A percentile compares a stretch with the other conserved stretches of the same genome.
phyloP scores from a whole-genome alignment of 2,888 invertebrate species.

The Lycia hirtaria region DNA sequence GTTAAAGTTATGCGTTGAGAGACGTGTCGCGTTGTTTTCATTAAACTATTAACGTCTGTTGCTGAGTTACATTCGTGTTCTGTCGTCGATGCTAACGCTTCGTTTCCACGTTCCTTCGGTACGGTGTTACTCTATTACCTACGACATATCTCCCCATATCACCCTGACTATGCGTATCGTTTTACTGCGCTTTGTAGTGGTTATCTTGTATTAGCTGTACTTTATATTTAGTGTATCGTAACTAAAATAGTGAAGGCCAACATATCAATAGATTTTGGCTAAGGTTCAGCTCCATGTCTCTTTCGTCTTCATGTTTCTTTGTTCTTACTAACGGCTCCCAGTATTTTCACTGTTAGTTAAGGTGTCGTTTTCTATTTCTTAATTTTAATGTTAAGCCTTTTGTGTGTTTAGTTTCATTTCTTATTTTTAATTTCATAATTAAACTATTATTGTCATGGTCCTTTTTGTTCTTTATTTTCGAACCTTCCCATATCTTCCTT shows the following conservation, averaged over 20 bases:
- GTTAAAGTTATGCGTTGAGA: constrained; percentile 84
- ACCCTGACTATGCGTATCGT: constrained; percentile 59
- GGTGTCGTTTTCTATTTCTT: constrained; percentile 69
- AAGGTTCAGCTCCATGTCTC: constrained; percentile 59
- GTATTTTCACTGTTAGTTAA: constrained; percentile 59
- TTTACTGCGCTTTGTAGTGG: constrained; percentile 72
- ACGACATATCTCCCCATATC: constrained; percentile 79
- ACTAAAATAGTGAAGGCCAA: constrained; percentile 68
- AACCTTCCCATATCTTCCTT: constrained; percentile 58
- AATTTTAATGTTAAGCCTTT: constrained; percentile 80
- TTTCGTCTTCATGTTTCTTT: constrained; percentile 44
- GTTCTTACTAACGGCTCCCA: constrained; percentile 26
- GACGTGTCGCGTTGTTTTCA: constrained; percentile 73
- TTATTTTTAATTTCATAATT: constrained; percentile 84
- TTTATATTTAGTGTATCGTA: constrained; percentile 61
- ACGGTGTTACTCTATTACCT: constrained; percentile 33
- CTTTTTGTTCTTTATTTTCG: constrained; percentile 78
- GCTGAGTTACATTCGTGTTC: constrained; percentile 39
- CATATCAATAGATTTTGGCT: constrained; percentile 79
- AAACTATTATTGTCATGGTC: constrained; percentile 82
- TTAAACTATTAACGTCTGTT: constrained; percentile 40
- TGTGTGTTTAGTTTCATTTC: constrained; percentile 84
- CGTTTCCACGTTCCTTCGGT: constrained; percentile 29
- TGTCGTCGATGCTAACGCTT: constrained; percentile 39
- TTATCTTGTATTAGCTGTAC: constrained; percentile 70